These are phyloP conservation scores for Clanis bilineata DNA, from an alignment of 2,888 invertebrate genomes.

Conservation along the genomic window DNA sequence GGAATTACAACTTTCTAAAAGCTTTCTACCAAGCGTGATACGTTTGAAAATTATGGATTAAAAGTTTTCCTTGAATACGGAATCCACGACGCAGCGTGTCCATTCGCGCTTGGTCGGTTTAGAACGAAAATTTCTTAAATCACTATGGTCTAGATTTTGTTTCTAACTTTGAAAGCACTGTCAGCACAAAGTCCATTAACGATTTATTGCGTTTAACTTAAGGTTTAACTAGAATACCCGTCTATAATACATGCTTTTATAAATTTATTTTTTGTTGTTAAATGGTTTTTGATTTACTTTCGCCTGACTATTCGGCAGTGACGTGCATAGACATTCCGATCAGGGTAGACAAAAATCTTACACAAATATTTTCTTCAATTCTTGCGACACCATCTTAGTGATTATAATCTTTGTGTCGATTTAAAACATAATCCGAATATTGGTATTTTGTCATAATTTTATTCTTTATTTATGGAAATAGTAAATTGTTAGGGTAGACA, in stretches of 20 bases:
- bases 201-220: slow-evolving; percentile 4
- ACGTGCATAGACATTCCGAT: no score
- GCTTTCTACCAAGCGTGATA: no score
- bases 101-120: not conserved
- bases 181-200: slow-evolving; percentile 9
- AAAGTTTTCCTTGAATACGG: not conserved
- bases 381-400: no score
- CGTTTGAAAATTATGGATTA: no score
- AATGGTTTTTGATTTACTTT: not conserved
- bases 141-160: not conserved
- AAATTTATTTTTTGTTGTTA: not conserved
- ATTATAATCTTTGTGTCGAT: no score
- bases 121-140: not conserved
- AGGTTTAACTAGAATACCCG: not conserved
- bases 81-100: not conserved
- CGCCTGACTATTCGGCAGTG: not conserved
- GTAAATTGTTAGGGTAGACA: no score
- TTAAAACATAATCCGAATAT: no score
- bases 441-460: no score
- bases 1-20: no score
- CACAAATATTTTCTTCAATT: no score
- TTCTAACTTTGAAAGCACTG: not conserved
- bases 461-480: no score
- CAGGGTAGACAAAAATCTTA: no score
- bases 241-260: not conserved